Percentiles rank a stretch among this genome's conserved stretches.
phyloP scores from a whole-genome alignment of 2,113 vertebrate genomes.

The Myotis davidii region DNA sequence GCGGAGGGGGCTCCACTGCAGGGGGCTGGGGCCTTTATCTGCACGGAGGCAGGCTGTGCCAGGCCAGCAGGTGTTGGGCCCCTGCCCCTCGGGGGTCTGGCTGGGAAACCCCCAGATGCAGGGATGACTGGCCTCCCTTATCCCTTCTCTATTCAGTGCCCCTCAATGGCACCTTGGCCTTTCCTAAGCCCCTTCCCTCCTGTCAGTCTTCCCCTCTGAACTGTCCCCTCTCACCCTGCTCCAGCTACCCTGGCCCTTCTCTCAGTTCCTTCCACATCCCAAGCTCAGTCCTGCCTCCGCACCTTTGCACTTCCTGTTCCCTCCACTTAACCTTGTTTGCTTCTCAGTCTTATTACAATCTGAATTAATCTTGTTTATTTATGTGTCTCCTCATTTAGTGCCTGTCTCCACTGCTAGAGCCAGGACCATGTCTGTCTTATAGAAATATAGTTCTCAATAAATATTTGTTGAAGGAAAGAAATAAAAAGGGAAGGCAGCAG shows the following conservation, averaged over 20 bases:
- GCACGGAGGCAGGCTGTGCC: slow-evolving; percentile 8
- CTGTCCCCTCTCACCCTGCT: neutral
- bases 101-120: slow-evolving; percentile 67
- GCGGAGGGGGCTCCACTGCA: neutral
- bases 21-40: slow-evolving; percentile 23
- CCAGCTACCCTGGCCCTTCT: slow-evolving; percentile 1
- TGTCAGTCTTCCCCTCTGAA: neutral
- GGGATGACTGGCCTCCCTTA: neutral
- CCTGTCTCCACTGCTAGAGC: neutral
- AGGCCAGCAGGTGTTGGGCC: slow-evolving; percentile 70
- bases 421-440: neutral
- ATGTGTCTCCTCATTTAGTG: neutral
- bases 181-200: neutral
- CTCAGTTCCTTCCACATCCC: neutral
- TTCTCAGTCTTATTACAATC: neutral
- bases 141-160: too few relatives aligned
- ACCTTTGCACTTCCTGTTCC: neutral
- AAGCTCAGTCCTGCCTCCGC: neutral
- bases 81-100: neutral
- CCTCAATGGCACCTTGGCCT: neutral
- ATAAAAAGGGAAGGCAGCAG: neutral
- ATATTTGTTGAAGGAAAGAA: neutral
- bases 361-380: neutral
- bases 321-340: neutral
- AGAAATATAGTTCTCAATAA: slow-evolving; percentile 6